Evolutionary conservation across 2,797 vertebrate genomes (phyloP), one percentile per base, ranked within the genome.

Genomic region (Distichodus sexfasciatus): DNA sequence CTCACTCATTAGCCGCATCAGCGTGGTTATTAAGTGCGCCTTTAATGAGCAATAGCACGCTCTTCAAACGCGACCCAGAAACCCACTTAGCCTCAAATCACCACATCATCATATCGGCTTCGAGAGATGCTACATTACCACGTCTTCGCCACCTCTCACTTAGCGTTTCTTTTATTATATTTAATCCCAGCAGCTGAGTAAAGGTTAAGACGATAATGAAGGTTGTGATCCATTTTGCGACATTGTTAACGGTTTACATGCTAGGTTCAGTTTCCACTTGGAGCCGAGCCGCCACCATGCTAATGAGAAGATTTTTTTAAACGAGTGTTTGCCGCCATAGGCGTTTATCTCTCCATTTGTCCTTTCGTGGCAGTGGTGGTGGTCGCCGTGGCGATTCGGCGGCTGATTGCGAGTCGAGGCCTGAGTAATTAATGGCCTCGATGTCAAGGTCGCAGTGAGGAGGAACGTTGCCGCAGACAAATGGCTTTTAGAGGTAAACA

Each of bases 401-500:
- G 40, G 69, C 58, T 74, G 66, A 79, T 71, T 78, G 57, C 5
- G 0, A 38, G 31, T 35, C 1, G 50, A 19, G 41, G 33, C 17
- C n/a, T n/a, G 58, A 1, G 10, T 57, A 73, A 75, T 79, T 76
- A 79, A 74, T 54, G 43, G 61, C 21, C 63, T 12, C 35, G 33
- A 23, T 33, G 38, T 9, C 43, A 75, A 78, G 75, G 78, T 77
- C 69, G 66, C 36, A 12, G 24, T 46, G 68, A 75, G 41, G 69
- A 51, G 65, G 28, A 61, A 58, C 47, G 35, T 15, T 21, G 41
- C 26, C 3, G 15, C 26, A 71, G 53, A 70, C 38, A 46, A 72
- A 69, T 66, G 40, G 31, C 31, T 65, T 68, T 23, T 47, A 33
- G 28, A 41, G 63, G 51, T 60, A 66, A 71, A 71, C 47, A 15